phyloP scores from a whole-genome alignment of 2,113 vertebrate species.

The Platysternon megacephalum region DNA sequence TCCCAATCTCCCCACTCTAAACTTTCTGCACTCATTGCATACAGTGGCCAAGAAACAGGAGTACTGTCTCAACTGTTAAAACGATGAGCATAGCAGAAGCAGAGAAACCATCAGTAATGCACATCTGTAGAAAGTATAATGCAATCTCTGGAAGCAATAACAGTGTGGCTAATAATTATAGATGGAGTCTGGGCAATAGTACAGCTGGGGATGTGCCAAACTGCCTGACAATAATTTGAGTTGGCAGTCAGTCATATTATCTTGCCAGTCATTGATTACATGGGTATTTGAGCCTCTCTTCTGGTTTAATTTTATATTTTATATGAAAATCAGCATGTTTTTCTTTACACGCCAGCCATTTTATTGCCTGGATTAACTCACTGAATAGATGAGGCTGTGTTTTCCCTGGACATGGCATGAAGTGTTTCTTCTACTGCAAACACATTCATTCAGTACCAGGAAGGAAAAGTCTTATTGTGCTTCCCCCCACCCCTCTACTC shows the following conservation, averaged over 20 bases:
- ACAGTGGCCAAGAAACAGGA: conserved; percentile 39
- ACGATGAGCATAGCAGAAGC: conserved; percentile 1
- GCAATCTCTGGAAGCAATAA: conserved; percentile 54
- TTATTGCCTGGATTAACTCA: conserved; percentile 30
- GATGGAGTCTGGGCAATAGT: conserved; percentile 26
- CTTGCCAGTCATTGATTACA: conserved; percentile 60
- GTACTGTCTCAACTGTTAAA: conserved; percentile 41
- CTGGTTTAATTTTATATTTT: conserved; percentile 33
- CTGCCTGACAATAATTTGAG: conserved; percentile 55
- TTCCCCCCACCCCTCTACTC: background rate
- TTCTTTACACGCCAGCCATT: background rate
- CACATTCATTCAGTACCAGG: background rate
- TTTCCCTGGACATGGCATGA: background rate
- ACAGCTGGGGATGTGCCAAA: conserved; percentile 30
- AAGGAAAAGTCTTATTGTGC: background rate
- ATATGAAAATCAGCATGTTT: conserved; percentile 25
- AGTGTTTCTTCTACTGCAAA: background rate
- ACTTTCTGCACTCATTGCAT: conserved; percentile 34
- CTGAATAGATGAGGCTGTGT: background rate
- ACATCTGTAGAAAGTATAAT: conserved; percentile 23
- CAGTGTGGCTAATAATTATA: conserved; percentile 35
- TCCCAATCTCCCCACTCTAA: background rate
- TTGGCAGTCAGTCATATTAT: conserved; percentile 41
- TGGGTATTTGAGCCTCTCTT: conserved; percentile 17
- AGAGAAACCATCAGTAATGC: background rate